Conservation (phyloP, 2,113 vertebrate species). For the Chrysemys picta region DNA sequence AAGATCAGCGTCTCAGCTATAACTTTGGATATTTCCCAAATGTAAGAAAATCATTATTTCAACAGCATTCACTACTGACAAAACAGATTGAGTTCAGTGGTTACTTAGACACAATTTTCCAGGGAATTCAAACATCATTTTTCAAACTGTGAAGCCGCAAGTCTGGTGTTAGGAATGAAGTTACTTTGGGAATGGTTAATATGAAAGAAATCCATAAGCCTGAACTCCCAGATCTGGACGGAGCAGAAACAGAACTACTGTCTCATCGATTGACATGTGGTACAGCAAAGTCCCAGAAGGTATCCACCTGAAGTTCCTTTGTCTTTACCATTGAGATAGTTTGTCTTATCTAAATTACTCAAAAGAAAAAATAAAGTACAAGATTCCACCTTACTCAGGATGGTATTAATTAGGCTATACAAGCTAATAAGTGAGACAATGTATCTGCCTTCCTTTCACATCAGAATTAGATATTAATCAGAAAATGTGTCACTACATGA, state of each 20-base stretch:
- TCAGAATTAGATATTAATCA: conserved; percentile 20
- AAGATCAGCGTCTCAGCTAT: not conserved
- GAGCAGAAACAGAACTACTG: not conserved
- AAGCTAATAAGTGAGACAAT: not conserved
- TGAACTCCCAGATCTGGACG: not conserved
- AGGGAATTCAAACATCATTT: conserved; percentile 5
- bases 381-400: not conserved
- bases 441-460: not conserved
- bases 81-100: not conserved
- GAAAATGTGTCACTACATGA: conserved; percentile 9
- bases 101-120: not conserved
- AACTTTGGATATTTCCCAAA: not conserved
- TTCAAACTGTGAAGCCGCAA: not conserved
- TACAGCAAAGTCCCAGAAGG: not conserved
- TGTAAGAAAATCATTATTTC: not conserved
- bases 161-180: not conserved
- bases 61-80: not conserved
- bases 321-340: not conserved
- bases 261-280: not conserved
- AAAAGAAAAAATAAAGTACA: not conserved
- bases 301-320: not conserved
- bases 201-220: not conserved
- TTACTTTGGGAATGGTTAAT: not conserved
- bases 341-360: not conserved
- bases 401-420: not conserved